Base-by-base conservation (phyloP, 1,140 invertebrate genomes). In the Drosophila sechellia region DNA sequence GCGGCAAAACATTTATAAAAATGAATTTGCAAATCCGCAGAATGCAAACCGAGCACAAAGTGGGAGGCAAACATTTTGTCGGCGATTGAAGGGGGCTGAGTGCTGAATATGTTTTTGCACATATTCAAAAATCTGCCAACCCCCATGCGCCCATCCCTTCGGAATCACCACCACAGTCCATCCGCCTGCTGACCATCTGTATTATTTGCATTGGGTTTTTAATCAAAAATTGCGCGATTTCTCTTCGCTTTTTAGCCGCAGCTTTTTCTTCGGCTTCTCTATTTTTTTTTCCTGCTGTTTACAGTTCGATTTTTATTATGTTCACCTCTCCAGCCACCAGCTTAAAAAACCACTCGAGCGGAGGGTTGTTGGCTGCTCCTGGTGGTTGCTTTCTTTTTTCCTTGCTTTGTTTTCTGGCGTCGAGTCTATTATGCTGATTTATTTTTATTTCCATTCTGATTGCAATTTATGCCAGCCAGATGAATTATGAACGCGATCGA, bases 371-470 rank as follows among this genome's bases (percentile, higher is more conserved):
- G 17, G 10, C 35, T 31, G 52, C 52, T 20, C 37, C 20, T 72
- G 78, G 75, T 77, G 69, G 75, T 83, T 77, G 77, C 48, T 84
- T 48, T 20, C 46, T 17, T 42, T 37, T 46, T 39, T 65, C 13
- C 15, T 39, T 22, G 35, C 39, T 56, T 57, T 46, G n/a, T 69
- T 65, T 66, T 40, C 61, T 13, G 61, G 61, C 42, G 35, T 70
- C 74, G 58, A 83, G 79, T 89, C 77, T 87, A 87, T 87, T 87
- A 87, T 87, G 84, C 60, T 87, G 84, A 87, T 87, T 87, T 87
- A 89, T 87, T 89, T 87, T 58, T 73, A 87, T 87, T 80, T 84
- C 79, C 68, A 89, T 79, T 83, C 81, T 73, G 66, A 89, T 89
- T 83, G 84, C 83, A 83, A 89, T 89, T 87, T 83, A 83, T 83